A percentile compares a stretch with the other conserved stretches of the same genome.
phyloP scores from a whole-genome alignment of 2,113 vertebrate species.

The Varanus komodoensis region DNA sequence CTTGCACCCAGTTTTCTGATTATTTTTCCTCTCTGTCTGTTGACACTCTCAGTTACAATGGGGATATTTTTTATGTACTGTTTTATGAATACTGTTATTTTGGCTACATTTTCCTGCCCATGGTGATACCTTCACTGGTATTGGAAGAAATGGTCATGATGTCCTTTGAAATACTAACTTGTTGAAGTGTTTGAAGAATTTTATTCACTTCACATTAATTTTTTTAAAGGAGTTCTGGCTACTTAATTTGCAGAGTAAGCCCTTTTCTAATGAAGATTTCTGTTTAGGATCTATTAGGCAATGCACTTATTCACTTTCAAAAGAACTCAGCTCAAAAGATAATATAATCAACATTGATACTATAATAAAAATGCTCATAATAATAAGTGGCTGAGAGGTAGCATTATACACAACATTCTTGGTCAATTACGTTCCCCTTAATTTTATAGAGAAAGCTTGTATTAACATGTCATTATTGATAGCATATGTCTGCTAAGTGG shows the following conservation, averaged over 20 bases:
- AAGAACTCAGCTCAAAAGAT: slow-evolving; percentile 47
- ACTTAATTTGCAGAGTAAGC: slow-evolving; percentile 12
- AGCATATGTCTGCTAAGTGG: slow-evolving; percentile 67
- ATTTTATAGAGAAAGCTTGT: slow-evolving; percentile 68
- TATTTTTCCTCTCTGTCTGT: not conserved
- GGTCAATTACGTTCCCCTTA: slow-evolving; percentile 71
- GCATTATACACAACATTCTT: slow-evolving; percentile 74
- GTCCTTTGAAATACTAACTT: slow-evolving; percentile 9
- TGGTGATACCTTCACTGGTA: not conserved
- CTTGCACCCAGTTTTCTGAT: no score
- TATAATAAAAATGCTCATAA: slow-evolving; percentile 73
- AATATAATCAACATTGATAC: slow-evolving; percentile 61
- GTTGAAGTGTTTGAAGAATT: slow-evolving; percentile 22
- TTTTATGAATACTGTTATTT: not conserved
- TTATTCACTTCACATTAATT: not conserved
- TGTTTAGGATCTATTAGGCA: slow-evolving; percentile 14
- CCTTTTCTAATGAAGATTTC: slow-evolving; percentile 35
- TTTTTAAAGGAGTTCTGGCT: not conserved
- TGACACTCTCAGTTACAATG: not conserved
- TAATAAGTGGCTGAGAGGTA: slow-evolving; percentile 68
- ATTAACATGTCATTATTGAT: slow-evolving; percentile 63
- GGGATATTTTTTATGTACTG: not conserved
- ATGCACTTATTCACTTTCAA: slow-evolving; percentile 42
- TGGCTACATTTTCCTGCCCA: not conserved
- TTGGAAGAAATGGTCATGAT: not conserved